Percentiles rank a stretch among this genome's conserved stretches.
These are phyloP conservation scores for Prostheceraeus crozeri DNA, from an alignment of 2,888 invertebrate species.

Conservation along the genomic window DNA sequence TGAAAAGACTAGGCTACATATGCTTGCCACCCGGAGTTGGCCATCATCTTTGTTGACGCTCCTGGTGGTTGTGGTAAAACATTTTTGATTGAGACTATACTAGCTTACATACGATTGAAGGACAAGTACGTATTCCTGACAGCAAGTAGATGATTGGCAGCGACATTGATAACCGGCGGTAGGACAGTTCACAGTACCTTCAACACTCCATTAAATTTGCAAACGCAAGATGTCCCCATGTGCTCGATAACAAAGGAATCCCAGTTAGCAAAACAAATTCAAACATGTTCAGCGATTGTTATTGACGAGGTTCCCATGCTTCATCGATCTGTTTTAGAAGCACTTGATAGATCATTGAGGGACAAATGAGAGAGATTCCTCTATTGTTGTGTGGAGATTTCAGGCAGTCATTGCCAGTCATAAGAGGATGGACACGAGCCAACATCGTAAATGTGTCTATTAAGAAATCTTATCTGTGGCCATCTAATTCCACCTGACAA, in stretches of 20 bases:
- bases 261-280: not conserved
- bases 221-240: not conserved
- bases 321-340: constrained; percentile 44
- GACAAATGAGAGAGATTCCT: constrained; percentile 41
- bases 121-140: no score
- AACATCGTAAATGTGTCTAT: no score
- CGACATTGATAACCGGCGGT: constrained; percentile 54
- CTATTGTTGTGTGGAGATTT: constrained; percentile 40
- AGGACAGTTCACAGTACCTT: constrained; percentile 43
- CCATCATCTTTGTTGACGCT: constrained; percentile 54
- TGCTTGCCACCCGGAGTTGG: no score
- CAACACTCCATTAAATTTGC: constrained; percentile 36
- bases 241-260: constrained; percentile 28
- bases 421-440: constrained; percentile 35
- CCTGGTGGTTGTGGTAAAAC: constrained; percentile 53
- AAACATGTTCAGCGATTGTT: constrained; percentile 31
- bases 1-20: no score
- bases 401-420: constrained; percentile 39
- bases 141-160: constrained; percentile 58
- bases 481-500: no score
- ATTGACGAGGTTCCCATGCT: constrained; percentile 34
- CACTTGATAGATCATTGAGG: constrained; percentile 46
- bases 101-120: no score
- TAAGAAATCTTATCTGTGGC: no score
- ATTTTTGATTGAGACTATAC: constrained; percentile 46